phyloP scores from a whole-genome alignment of 2,113 vertebrate species.

The Numida meleagris region DNA sequence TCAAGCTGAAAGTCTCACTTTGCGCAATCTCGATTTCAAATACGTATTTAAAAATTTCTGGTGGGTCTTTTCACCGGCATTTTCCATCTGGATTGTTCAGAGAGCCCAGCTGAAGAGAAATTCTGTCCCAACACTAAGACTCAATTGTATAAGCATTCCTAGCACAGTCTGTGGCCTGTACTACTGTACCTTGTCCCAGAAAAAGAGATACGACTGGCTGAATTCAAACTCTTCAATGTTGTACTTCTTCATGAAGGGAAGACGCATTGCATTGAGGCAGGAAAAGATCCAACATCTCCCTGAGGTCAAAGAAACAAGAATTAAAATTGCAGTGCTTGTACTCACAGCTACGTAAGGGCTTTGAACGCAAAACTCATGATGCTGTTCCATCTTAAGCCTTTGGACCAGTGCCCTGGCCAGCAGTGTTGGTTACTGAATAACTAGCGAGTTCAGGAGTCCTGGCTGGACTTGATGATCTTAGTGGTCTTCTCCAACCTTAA shows the following conservation, averaged over 20 bases:
- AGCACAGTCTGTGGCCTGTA: not conserved
- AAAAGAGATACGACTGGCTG: constrained; percentile 97
- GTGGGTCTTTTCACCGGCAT: rapidly evolving
- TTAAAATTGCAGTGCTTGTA: not conserved
- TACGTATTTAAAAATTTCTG: rapidly evolving
- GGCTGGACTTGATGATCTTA: not conserved
- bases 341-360: not conserved
- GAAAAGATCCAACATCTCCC: constrained; percentile 99
- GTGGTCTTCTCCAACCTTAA: no score
- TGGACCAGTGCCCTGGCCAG: not conserved
- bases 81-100: not conserved
- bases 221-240: constrained; percentile 99
- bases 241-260: constrained; percentile 98
- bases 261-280: constrained; percentile 96
- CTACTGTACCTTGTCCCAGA: constrained; percentile 95
- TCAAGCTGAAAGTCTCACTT: not conserved
- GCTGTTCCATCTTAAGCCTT: not conserved
- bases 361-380: not conserved
- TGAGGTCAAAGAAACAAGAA: constrained; percentile 67
- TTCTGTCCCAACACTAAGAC: not conserved
- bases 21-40: not conserved
- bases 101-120: not conserved
- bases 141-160: not conserved
- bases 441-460: not conserved
- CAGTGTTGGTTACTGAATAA: not conserved